Percentiles rank a stretch among this genome's conserved stretches.
These are phyloP conservation scores for Melanotus villosus DNA, from an alignment of 2,888 invertebrate genomes.

Conservation along the genomic window DNA sequence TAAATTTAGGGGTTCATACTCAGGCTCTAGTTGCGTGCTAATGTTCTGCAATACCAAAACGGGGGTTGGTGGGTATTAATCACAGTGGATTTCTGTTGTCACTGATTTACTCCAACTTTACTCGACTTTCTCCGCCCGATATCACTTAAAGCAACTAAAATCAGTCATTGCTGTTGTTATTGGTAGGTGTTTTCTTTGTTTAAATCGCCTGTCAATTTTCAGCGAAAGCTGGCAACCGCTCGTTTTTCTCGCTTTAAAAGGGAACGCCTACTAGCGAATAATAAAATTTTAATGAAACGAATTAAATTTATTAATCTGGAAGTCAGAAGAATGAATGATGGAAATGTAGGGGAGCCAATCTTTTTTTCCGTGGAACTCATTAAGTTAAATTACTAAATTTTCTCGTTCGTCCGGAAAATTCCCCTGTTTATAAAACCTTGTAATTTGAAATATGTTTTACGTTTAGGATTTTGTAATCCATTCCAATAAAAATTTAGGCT, in stretches of 20 bases:
- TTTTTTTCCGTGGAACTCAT: slow-evolving; percentile 9
- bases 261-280: not conserved
- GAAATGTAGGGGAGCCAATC: not conserved
- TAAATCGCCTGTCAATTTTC: not conserved
- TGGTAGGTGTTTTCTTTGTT: not conserved
- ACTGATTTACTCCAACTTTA: slow-evolving; percentile 36
- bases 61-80: slow-evolving; percentile 40
- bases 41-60: slow-evolving; percentile 21
- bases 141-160: slow-evolving; percentile 22
- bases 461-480: too few species aligned
- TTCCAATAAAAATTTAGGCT: too few species aligned
- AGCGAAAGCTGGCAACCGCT: too few species aligned
- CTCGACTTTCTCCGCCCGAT: slow-evolving; percentile 17
- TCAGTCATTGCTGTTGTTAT: not conserved
- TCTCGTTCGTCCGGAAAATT: not conserved
- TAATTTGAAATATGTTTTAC: too few species aligned
- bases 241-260: not conserved
- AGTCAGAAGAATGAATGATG: slow-evolving; percentile 5
- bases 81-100: slow-evolving; percentile 40
- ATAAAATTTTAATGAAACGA: slow-evolving; percentile 17
- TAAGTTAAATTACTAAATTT: slow-evolving; percentile 6
- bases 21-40: slow-evolving; percentile 38
- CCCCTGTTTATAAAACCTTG: too few species aligned
- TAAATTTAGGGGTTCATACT: slow-evolving; percentile 33
- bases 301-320: slow-evolving; percentile 13